phyloP scores from a whole-genome alignment of 2,888 invertebrate species.

The Steinernema scapterisci region DNA sequence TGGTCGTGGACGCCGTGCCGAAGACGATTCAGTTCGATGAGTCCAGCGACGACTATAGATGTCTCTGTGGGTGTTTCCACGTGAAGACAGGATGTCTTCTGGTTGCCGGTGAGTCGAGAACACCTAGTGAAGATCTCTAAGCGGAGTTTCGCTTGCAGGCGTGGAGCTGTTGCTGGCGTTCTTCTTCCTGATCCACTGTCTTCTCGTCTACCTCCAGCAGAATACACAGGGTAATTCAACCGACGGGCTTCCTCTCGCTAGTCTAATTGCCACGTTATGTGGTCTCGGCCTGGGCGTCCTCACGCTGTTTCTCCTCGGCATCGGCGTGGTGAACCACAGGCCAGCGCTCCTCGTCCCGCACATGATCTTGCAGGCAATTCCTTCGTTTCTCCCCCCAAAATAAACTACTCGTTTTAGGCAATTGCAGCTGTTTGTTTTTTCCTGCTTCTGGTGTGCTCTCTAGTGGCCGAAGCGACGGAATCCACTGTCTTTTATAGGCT shows the following conservation, averaged over 20 bases:
- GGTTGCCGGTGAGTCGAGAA: slow-evolving; percentile 51
- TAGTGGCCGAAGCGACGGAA: slow-evolving; percentile 61
- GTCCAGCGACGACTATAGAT: slow-evolving; percentile 61
- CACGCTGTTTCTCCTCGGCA: slow-evolving; percentile 54
- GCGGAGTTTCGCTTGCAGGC: too few relatives aligned
- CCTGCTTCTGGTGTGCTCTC: slow-evolving; percentile 55
- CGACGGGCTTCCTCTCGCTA: slow-evolving; percentile 20
- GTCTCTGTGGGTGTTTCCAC: slow-evolving; percentile 66
- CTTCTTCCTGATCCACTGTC: slow-evolving; percentile 62
- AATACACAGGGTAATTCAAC: slow-evolving; percentile 38
- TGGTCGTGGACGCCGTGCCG: slow-evolving; percentile 42
- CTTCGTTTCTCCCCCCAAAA: neutral
- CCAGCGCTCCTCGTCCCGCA: slow-evolving; percentile 64
- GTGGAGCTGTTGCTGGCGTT: slow-evolving; percentile 58
- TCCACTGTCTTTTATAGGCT: slow-evolving; percentile 63
- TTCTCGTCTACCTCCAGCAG: slow-evolving; percentile 64
- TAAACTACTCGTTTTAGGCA: slow-evolving; percentile 45
- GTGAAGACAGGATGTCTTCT: slow-evolving; percentile 64
- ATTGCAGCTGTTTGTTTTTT: slow-evolving; percentile 57
- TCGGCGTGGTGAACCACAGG: slow-evolving; percentile 58
- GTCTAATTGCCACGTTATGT: slow-evolving; percentile 16
- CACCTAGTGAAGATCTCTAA: too few relatives aligned
- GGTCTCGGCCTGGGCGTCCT: slow-evolving; percentile 50
- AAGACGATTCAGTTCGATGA: slow-evolving; percentile 65
- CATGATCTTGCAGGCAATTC: slow-evolving; percentile 61